phyloP scores from a whole-genome alignment of 2,797 vertebrate species.

The Lates japonicus region DNA sequence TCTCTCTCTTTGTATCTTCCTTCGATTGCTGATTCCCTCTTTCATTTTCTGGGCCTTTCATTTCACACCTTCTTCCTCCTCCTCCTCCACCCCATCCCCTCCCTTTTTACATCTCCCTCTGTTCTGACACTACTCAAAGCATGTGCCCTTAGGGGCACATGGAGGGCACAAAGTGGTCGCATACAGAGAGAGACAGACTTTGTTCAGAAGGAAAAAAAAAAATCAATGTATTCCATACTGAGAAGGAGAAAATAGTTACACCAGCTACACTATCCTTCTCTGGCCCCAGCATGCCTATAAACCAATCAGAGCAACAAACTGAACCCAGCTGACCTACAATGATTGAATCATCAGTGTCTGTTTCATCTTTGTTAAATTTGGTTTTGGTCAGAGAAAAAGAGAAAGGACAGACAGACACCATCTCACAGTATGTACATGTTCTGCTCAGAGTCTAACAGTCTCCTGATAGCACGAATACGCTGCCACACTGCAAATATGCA shows the following conservation, averaged over 20 bases:
- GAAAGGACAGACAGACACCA: background rate
- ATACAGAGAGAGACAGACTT: conserved; percentile 37
- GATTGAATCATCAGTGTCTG: conserved; percentile 42
- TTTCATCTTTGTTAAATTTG: conserved; percentile 17
- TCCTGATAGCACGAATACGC: background rate
- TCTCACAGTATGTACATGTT: background rate
- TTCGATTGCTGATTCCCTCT: background rate
- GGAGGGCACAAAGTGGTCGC: conserved; percentile 47
- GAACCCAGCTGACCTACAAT: conserved; percentile 34
- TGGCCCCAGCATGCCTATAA: conserved; percentile 55
- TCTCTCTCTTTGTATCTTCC: background rate
- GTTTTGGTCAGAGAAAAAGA: conserved; percentile 3
- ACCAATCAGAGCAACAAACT: conserved; percentile 54
- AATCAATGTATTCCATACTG: conserved; percentile 71
- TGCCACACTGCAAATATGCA: conserved; percentile 1
- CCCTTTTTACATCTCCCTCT: conserved; percentile 45
- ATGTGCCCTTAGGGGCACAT: conserved; percentile 16
- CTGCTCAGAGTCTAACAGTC: background rate
- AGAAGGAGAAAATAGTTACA: conserved; percentile 45
- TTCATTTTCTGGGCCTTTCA: conserved; percentile 17
- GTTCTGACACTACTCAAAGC: conserved; percentile 41
- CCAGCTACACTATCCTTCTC: conserved; percentile 29
- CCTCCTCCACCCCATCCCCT: background rate
- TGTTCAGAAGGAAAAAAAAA: conserved; percentile 44
- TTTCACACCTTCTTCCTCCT: conserved; percentile 16